Percentiles rank a stretch among this genome's conserved stretches.
Conservation (phyloP, 2,888 invertebrate genomes). For the Drosophila suboccidentalis region DNA sequence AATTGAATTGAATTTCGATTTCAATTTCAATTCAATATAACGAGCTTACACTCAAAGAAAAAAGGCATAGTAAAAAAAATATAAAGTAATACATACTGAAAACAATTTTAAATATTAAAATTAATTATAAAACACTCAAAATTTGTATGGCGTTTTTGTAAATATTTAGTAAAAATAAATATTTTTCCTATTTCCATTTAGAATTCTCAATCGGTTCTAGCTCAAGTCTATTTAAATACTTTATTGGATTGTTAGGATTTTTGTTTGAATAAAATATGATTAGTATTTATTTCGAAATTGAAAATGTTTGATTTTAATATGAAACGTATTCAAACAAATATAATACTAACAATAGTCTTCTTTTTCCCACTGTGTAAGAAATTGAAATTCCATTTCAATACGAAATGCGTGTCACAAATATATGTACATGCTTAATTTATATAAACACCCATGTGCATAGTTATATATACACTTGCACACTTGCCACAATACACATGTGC, state of each 20-base stretch:
- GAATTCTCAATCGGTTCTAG: neutral
- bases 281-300: too few relatives aligned
- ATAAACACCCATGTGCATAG: conserved; percentile 20
- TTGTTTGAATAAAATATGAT: too few relatives aligned
- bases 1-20: conserved; percentile 48
- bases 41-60: neutral
- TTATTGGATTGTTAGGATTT: too few relatives aligned
- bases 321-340: neutral
- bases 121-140: too few relatives aligned
- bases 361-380: conserved; percentile 11
- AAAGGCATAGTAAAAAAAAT: neutral
- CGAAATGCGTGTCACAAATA: conserved; percentile 43
- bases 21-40: conserved; percentile 34
- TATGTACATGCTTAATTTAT: conserved; percentile 48
- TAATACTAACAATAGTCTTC: neutral
- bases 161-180: neutral
- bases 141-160: too few relatives aligned
- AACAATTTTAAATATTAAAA: neutral
- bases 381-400: conserved; percentile 61
- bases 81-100: too few relatives aligned
- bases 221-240: too few relatives aligned
- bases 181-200: neutral
- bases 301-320: neutral
- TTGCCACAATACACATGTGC: conserved; percentile 17
- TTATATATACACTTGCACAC: conserved; percentile 9